A percentile compares a stretch with the other conserved stretches of the same genome.
These are phyloP conservation scores for Phenganax subtilis DNA, from an alignment of 92 coral and sea anemone species.

Conservation along the genomic window DNA sequence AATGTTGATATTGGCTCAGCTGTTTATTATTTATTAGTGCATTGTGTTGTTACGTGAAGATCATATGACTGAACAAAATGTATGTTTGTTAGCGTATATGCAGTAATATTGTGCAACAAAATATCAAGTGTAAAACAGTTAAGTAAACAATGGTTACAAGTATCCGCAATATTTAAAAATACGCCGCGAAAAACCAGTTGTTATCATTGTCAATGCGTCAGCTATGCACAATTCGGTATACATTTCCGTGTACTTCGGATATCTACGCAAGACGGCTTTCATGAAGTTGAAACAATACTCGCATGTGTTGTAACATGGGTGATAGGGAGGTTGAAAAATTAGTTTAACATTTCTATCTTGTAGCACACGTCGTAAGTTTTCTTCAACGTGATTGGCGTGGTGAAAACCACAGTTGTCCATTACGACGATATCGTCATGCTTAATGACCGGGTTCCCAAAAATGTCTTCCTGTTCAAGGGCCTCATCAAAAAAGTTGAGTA, in stretches of 20 bases:
- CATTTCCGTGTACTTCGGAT: not conserved
- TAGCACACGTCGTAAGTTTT: constrained; percentile 43
- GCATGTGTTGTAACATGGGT: constrained; percentile 43
- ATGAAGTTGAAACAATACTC: constrained; percentile 32
- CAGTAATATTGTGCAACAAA: too few relatives aligned
- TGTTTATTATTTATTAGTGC: too few relatives aligned
- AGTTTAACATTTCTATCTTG: constrained; percentile 25
- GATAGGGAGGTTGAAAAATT: constrained; percentile 52
- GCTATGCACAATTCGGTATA: constrained; percentile 14
- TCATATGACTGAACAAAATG: too few relatives aligned
- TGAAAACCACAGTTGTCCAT: constrained; percentile 57
- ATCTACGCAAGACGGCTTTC: not conserved
- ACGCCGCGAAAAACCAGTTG: not conserved
- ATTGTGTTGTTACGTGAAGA: too few relatives aligned
- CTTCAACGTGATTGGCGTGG: constrained; percentile 55
- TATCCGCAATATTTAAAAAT: not conserved
- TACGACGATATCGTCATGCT: constrained; percentile 38
- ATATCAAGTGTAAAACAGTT: too few relatives aligned
- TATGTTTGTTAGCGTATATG: too few relatives aligned
- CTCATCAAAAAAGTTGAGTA: constrained; percentile 38
- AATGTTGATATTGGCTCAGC: too few relatives aligned
- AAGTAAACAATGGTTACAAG: not conserved
- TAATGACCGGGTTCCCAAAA: constrained; percentile 47
- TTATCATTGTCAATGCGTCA: constrained; percentile 12
- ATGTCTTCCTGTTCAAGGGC: constrained; percentile 41